Conservation (phyloP, 2,113 vertebrate genomes). For the Mus spicilegus region DNA sequence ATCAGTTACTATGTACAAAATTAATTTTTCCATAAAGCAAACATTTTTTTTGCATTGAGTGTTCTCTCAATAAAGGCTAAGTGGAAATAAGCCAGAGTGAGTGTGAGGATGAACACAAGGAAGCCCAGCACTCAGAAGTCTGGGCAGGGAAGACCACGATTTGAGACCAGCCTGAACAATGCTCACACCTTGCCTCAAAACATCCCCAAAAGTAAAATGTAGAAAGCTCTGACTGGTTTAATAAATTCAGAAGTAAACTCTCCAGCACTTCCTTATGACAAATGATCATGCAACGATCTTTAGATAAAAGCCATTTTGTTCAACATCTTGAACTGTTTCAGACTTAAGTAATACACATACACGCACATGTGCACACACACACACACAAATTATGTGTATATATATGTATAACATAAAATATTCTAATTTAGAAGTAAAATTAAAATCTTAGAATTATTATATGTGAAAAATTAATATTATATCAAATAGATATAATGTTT, state of each 20-base stretch:
- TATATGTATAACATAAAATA: background rate
- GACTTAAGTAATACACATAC: background rate
- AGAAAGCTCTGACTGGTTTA: background rate
- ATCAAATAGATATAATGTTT: background rate
- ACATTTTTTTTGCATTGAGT: background rate
- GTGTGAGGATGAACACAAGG: background rate
- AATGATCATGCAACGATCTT: background rate
- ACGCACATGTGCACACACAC: background rate
- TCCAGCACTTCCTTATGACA: background rate
- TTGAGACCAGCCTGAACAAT: background rate
- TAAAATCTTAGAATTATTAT: background rate
- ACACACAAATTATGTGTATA: background rate
- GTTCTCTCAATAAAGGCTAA: background rate
- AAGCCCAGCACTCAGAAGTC: no score
- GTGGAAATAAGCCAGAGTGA: background rate
- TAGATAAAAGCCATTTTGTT: constrained; percentile 34
- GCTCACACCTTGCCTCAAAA: background rate
- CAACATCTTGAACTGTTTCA: background rate
- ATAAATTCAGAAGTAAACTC: background rate
- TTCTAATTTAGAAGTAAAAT: background rate
- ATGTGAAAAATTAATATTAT: background rate
- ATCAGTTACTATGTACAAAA: background rate
- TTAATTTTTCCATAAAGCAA: background rate
- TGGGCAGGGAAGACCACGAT: no score
- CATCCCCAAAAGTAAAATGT: background rate